A percentile compares a stretch with the other conserved stretches of the same genome.
Evolutionary conservation across 2,888 invertebrate species (phyloP).

Genomic region (Ophion ellenae): DNA sequence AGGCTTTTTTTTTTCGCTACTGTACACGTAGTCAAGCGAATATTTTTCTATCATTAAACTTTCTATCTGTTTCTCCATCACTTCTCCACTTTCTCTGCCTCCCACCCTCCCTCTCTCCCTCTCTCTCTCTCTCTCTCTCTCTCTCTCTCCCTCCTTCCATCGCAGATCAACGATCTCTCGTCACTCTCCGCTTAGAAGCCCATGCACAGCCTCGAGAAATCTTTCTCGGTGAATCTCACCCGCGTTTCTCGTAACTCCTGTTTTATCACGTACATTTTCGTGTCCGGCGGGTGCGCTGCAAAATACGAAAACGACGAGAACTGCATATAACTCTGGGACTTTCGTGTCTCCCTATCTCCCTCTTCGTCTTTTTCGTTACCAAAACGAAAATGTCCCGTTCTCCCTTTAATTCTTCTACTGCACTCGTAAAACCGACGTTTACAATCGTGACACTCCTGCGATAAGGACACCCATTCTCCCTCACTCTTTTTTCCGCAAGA

Average conservation of each 20-base stretch:
- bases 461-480: slow-evolving; percentile 69
- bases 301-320: slow-evolving; percentile 71
- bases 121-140: slow-evolving; percentile 16
- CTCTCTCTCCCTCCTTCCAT: slow-evolving; percentile 15
- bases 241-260: slow-evolving; percentile 72
- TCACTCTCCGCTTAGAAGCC: slow-evolving; percentile 6
- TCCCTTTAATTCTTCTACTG: slow-evolving; percentile 67
- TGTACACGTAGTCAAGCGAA: not conserved
- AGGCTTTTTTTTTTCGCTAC: not conserved
- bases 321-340: slow-evolving; percentile 49
- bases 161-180: slow-evolving; percentile 3
- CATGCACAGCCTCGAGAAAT: slow-evolving; percentile 16
- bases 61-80: no score
- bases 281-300: slow-evolving; percentile 74
- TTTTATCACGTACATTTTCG: slow-evolving; percentile 76
- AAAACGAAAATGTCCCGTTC: slow-evolving; percentile 51
- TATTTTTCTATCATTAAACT: slow-evolving; percentile 23
- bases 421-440: slow-evolving; percentile 77
- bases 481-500: slow-evolving; percentile 20
- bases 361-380: slow-evolving; percentile 32
- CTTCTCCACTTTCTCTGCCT: not conserved
- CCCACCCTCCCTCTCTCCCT: slow-evolving; percentile 9
- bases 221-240: slow-evolving; percentile 57
- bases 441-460: slow-evolving; percentile 75
- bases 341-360: slow-evolving; percentile 35